These are phyloP conservation scores for Geophilus truncorum DNA, from an alignment of 2,888 invertebrate species.

Conservation along the genomic window DNA sequence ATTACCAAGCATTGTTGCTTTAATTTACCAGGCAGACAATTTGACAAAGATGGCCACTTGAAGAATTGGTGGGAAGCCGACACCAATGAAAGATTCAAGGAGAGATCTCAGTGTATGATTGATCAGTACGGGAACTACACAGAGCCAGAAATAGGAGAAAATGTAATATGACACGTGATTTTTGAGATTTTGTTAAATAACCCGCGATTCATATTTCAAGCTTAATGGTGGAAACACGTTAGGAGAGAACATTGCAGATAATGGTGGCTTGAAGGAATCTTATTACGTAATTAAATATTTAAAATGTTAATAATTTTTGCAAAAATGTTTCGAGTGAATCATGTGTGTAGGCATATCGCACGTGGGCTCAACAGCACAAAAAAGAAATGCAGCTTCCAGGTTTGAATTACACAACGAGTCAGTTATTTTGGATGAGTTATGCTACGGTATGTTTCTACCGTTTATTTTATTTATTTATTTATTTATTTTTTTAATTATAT, in stretches of 20 bases:
- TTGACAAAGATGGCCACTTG: conserved; percentile 84
- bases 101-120: conserved; percentile 83
- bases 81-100: conserved; percentile 75
- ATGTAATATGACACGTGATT: conserved; percentile 54
- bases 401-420: conserved; percentile 25
- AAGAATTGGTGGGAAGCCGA: conserved; percentile 86
- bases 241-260: conserved; percentile 93
- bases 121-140: conserved; percentile 90
- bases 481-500: background rate
- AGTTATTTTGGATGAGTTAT: conserved; percentile 32
- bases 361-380: background rate
- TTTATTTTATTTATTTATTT: no score
- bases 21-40: conserved; percentile 62
- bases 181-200: no score
- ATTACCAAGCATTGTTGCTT: no score
- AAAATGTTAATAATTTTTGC: no score
- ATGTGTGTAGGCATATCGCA: background rate
- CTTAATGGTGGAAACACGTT: conserved; percentile 86
- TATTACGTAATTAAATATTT: conserved; percentile 51
- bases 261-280: conserved; percentile 86
- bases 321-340: no score
- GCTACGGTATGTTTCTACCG: background rate
- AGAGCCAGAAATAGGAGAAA: conserved; percentile 66
- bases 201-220: conserved; percentile 52
- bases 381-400: conserved; percentile 6